A percentile compares a stretch with the other conserved stretches of the same genome.
phyloP scores from a whole-genome alignment of 2,888 invertebrate species.

The Andrena praecox region DNA sequence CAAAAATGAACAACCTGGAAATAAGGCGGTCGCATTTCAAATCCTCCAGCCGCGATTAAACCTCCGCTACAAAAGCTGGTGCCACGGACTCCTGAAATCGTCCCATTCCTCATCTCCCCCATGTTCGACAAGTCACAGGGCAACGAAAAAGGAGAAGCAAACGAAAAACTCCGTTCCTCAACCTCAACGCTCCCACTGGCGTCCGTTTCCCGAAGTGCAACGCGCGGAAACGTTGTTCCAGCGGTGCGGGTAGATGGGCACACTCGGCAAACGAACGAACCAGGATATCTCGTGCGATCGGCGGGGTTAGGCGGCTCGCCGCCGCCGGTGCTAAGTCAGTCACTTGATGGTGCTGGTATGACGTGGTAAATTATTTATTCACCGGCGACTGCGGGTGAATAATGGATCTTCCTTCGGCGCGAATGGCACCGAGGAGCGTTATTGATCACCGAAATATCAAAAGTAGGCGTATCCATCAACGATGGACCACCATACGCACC shows the following conservation, averaged over 20 bases:
- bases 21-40: no score
- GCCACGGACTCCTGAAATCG: no score
- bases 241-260: background rate
- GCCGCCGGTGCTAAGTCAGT: constrained; percentile 70
- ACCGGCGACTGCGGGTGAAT: constrained; percentile 80
- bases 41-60: no score
- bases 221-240: background rate
- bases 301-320: constrained; percentile 53
- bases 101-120: no score
- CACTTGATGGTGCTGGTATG: constrained; percentile 76
- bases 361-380: constrained; percentile 83
- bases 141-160: no score
- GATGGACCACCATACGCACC: constrained; percentile 70
- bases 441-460: constrained; percentile 83
- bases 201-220: background rate
- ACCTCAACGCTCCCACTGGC: background rate
- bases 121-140: no score
- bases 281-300: constrained; percentile 50
- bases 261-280: constrained; percentile 39
- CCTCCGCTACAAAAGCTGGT: no score
- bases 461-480: constrained; percentile 81
- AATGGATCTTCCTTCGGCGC: constrained; percentile 77
- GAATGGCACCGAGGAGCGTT: constrained; percentile 76
- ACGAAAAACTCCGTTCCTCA: background rate
- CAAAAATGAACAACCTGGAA: no score